Evolutionary conservation across 2,113 vertebrate genomes (phyloP).

Genomic region (Mustelus asterias): DNA sequence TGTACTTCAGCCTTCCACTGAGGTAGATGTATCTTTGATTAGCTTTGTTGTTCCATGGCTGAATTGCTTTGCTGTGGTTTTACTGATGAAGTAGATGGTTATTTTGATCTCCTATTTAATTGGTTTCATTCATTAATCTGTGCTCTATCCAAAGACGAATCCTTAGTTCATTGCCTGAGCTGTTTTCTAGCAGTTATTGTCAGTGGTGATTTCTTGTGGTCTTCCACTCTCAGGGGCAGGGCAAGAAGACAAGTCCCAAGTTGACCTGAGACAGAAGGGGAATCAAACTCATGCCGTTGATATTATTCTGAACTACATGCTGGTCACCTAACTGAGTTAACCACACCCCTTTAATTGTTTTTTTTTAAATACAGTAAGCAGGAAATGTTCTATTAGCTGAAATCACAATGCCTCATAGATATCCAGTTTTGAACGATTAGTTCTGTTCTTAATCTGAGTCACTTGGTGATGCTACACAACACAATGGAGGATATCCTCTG

Average conservation of each 20-base stretch:
- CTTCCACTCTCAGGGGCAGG: too few relatives aligned
- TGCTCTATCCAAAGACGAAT: background rate
- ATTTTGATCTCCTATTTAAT: background rate
- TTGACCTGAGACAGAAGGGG: background rate
- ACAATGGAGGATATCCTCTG: background rate
- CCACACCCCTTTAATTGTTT: background rate
- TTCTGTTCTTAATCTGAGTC: background rate
- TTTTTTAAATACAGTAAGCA: background rate
- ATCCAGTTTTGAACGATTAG: background rate
- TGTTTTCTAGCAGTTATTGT: too few relatives aligned
- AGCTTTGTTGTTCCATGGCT: background rate
- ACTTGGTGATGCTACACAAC: background rate
- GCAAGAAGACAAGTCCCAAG: too few relatives aligned
- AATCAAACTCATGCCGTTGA: background rate
- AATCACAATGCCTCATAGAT: background rate
- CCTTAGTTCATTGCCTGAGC: background rate
- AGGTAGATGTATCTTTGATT: background rate
- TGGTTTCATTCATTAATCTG: background rate
- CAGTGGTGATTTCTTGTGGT: too few relatives aligned
- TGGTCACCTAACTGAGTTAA: background rate
- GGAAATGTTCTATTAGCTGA: background rate
- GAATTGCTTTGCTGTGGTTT: background rate
- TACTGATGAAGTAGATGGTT: background rate
- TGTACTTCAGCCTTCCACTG: background rate
- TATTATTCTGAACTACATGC: background rate